Percentiles rank a stretch among this genome's conserved stretches.
phyloP scores from a whole-genome alignment of 2,888 invertebrate species.

The Caprella mutica region DNA sequence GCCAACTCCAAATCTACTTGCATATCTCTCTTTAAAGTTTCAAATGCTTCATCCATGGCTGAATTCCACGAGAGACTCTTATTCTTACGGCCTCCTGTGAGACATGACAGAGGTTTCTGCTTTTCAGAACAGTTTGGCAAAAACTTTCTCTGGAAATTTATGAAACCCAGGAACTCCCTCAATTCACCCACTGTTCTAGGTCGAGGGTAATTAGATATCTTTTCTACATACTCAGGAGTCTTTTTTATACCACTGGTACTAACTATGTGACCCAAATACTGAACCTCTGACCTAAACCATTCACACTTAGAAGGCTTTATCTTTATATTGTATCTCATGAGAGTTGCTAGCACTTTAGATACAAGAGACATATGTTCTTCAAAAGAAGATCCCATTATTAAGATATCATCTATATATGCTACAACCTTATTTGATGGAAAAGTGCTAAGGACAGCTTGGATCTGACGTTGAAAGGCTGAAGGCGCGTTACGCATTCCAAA shows the following conservation, averaged over 20 bases:
- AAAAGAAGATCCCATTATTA: background rate
- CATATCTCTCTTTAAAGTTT: background rate
- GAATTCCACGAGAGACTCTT: background rate
- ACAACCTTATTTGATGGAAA: slow-evolving; percentile 3
- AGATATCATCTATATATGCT: background rate
- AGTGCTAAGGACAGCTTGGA: background rate
- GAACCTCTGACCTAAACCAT: background rate
- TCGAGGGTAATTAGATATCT: background rate
- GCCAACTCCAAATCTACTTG: background rate
- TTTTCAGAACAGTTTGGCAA: background rate
- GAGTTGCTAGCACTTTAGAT: background rate
- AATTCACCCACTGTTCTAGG: background rate
- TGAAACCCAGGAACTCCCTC: background rate
- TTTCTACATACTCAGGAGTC: background rate
- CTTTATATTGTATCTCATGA: background rate
- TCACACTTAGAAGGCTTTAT: slow-evolving; percentile 2
- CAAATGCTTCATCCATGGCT: background rate
- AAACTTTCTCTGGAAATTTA: background rate
- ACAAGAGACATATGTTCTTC: background rate
- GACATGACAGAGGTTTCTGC: background rate
- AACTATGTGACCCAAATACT: slow-evolving; percentile 1
- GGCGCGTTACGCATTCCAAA: slow-evolving; percentile 1
- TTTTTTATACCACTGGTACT: background rate
- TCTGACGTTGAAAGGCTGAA: slow-evolving; percentile 1
- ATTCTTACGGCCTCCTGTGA: background rate